A percentile compares a stretch with the other conserved stretches of the same genome.
Evolutionary conservation across 2,113 vertebrate species (phyloP).

Genomic region (Coptodon rendalli): DNA sequence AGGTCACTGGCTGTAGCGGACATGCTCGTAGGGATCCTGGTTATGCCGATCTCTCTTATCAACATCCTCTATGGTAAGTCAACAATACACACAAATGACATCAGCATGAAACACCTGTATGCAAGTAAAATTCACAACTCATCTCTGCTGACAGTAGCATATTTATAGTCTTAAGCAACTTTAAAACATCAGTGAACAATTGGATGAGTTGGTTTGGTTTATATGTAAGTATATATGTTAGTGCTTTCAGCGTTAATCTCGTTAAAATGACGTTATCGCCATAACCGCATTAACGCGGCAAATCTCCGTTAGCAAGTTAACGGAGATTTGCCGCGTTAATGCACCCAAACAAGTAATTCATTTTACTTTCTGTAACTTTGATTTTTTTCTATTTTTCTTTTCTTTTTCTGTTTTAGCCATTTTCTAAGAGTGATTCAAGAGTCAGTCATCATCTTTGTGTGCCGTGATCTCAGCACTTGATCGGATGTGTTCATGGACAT

Average conservation of each 20-base stretch:
- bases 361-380: background rate
- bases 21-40: slow-evolving; percentile 97
- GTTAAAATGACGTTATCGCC: background rate
- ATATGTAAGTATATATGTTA: background rate
- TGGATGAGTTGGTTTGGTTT: background rate
- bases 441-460: background rate
- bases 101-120: background rate
- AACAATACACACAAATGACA: background rate
- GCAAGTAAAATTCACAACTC: background rate
- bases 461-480: background rate
- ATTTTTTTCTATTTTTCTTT: background rate
- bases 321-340: background rate
- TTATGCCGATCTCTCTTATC: slow-evolving; percentile 96
- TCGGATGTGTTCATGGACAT: background rate
- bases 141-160: background rate
- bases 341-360: background rate
- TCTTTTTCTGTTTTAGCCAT: background rate
- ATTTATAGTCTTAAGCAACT: background rate
- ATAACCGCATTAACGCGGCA: background rate
- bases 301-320: background rate
- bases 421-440: background rate
- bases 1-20: slow-evolving; percentile 95
- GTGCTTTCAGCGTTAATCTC: accelerated
- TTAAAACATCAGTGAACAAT: background rate
- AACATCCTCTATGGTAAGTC: slow-evolving; percentile 95